Evolutionary conservation across 2,888 invertebrate genomes (phyloP), one percentile per base, ranked within the genome.

Genomic region (Acrocyrtus sp.): DNA sequence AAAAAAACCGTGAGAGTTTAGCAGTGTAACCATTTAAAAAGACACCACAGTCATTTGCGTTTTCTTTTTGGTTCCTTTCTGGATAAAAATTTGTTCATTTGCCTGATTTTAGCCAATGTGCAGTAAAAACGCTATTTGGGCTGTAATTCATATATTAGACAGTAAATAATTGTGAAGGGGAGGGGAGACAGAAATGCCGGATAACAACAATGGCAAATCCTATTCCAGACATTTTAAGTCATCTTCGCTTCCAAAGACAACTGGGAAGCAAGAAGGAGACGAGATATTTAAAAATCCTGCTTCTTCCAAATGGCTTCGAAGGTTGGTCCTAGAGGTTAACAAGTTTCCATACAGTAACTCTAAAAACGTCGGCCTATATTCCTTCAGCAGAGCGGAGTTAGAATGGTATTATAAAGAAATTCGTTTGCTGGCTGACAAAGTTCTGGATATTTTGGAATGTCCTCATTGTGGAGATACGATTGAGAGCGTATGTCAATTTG

Each of bases 371-470:
- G 68, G 60, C 0, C 41, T 68, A 4, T 68, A 68, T 39, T 27
- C 34, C 19, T 68, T 68, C 43, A 34, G 54, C 10, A 24, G 60
- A 34, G 48, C 2, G 1, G 68, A 68, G 24, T 15, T 68, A 34
- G 68, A 68, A 39, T 68, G 68, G 68, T 68, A 60, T 21, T 68
- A 68, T 19, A 60, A 60, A n/a, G 60, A 68, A 47, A 60, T 68
- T n/a, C 22, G 68, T 5, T 15, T 60, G n/a, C 39, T 68, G 19
- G 54, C 43, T 8, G 68, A 68, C 21, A 68, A 60, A 39, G 43
- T 60, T 21, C 22, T 68, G 29, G 60, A 68, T n/a, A 60, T 68
- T 27, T 51, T 68, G 53, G 68, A 68, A 27, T 68, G 68, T 60
- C 68, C 68, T 0, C 41, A 43, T 17, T 68, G 68, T 43, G 68